A percentile compares a stretch with the other conserved stretches of the same genome.
Evolutionary conservation across 2,113 vertebrate genomes (phyloP).

Genomic region (Alethe castanea): DNA sequence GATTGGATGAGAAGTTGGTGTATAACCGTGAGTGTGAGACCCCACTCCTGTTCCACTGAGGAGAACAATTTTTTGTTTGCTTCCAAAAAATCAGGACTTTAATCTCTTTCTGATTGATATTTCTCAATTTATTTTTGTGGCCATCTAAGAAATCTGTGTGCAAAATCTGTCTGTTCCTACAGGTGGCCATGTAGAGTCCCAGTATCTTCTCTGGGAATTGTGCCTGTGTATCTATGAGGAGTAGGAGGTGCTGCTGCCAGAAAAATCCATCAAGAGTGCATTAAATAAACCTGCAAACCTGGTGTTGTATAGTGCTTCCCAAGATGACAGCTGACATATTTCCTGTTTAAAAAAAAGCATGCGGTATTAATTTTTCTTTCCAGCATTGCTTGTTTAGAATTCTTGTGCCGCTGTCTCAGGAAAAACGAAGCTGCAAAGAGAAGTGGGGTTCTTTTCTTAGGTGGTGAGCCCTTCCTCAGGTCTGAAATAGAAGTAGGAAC

Average conservation of each 20-base stretch:
- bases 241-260: background rate
- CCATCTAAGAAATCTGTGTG: rapidly evolving
- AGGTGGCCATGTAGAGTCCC: background rate
- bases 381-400: background rate
- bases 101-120: background rate
- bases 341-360: background rate
- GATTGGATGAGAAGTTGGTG: background rate
- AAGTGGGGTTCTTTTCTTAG: background rate
- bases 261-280: background rate
- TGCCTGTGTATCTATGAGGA: background rate
- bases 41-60: rapidly evolving
- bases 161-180: background rate
- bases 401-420: background rate
- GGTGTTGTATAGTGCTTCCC: background rate
- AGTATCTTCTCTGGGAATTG: background rate
- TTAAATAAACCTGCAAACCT: background rate
- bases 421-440: background rate
- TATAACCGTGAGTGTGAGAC: background rate
- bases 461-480: background rate
- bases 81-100: background rate
- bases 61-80: background rate
- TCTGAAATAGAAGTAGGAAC: background rate
- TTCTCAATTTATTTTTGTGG: background rate
- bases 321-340: background rate
- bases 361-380: background rate